These are phyloP conservation scores for Coelopa frigida DNA, from an alignment of 1,140 invertebrate genomes.

Conservation along the genomic window DNA sequence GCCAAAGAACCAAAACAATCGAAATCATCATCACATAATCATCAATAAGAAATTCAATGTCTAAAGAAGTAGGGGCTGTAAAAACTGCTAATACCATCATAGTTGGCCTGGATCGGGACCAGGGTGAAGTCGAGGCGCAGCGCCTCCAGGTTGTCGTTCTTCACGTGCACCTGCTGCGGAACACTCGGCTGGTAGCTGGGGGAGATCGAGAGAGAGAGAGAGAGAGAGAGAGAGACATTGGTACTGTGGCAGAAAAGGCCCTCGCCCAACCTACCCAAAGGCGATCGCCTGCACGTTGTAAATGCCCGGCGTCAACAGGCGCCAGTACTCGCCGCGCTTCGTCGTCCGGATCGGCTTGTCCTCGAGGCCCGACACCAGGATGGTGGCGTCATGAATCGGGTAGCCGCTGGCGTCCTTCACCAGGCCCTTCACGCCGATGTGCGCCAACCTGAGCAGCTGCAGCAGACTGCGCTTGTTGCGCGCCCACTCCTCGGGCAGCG, in stretches of 20 bases:
- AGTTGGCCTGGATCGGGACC: conserved; percentile 30
- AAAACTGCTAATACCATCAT: conserved; percentile 45
- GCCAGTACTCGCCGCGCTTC: conserved; percentile 78
- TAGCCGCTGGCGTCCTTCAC: conserved; percentile 51
- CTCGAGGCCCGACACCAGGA: conserved; percentile 62
- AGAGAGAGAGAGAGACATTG: conserved; percentile 1
- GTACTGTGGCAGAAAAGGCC: neutral
- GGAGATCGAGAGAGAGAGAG: conserved; percentile 1
- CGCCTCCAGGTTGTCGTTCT: conserved; percentile 34
- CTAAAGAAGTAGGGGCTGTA: conserved; percentile 42
- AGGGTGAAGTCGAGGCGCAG: conserved; percentile 40
- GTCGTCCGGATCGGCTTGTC: conserved; percentile 66
- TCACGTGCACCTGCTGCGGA: conserved; percentile 31
- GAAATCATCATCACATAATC: neutral
- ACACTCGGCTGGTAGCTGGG: conserved; percentile 32
- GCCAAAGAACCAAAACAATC: neutral
- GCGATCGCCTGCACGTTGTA: conserved; percentile 65
- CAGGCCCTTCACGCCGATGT: conserved; percentile 72
- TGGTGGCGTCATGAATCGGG: conserved; percentile 58
- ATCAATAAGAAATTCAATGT: conserved; percentile 21
- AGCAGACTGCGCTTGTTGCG: conserved; percentile 83
- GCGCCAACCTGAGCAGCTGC: conserved; percentile 75
- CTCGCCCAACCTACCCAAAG: conserved; percentile 55
- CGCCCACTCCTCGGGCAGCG: conserved; percentile 73
- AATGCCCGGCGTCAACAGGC: conserved; percentile 71